Conservation (phyloP, 2,797 vertebrate species). For the Toxotes lorentzi region DNA sequence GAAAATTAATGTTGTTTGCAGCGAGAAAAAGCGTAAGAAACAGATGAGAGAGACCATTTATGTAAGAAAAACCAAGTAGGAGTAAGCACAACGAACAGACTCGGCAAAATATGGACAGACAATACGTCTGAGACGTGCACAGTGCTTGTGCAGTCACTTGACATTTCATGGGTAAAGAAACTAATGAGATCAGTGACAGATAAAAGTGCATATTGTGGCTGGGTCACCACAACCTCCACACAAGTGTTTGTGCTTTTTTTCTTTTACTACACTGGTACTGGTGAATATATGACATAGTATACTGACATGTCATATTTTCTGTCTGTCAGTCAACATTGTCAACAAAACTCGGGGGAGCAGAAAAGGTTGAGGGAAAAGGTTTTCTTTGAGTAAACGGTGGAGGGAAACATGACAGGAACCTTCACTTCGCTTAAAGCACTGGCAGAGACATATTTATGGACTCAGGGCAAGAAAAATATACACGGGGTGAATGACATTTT, state of each 20-base stretch:
- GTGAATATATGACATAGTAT: not conserved
- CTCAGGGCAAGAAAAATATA: conserved; percentile 3
- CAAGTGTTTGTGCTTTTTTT: not conserved
- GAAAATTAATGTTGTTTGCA: not conserved
- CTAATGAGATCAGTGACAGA: conserved; percentile 39
- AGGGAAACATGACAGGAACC: conserved; percentile 25
- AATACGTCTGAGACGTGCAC: conserved; percentile 4
- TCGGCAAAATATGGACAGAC: conserved; percentile 3
- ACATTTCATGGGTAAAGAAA: conserved; percentile 49
- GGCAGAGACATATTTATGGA: conserved; percentile 7
- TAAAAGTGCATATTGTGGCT: conserved; percentile 3
- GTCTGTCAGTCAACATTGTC: conserved; percentile 33
- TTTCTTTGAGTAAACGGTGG: conserved; percentile 24
- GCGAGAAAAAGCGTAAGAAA: conserved; percentile 1
- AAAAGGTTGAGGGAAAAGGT: conserved; percentile 23
- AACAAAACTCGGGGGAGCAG: conserved; percentile 13
- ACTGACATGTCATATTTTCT: conserved; percentile 17
- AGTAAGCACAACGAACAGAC: conserved; percentile 7
- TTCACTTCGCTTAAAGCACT: conserved; percentile 2
- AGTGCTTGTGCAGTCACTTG: conserved; percentile 25
- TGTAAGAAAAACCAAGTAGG: not conserved
- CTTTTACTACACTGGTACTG: not conserved
- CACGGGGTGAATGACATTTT: conserved; percentile 1
- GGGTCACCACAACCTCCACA: not conserved
- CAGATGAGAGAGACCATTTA: not conserved